Evolutionary conservation across 2,113 vertebrate genomes (phyloP).

Genomic region (Centrocercus urophasianus): DNA sequence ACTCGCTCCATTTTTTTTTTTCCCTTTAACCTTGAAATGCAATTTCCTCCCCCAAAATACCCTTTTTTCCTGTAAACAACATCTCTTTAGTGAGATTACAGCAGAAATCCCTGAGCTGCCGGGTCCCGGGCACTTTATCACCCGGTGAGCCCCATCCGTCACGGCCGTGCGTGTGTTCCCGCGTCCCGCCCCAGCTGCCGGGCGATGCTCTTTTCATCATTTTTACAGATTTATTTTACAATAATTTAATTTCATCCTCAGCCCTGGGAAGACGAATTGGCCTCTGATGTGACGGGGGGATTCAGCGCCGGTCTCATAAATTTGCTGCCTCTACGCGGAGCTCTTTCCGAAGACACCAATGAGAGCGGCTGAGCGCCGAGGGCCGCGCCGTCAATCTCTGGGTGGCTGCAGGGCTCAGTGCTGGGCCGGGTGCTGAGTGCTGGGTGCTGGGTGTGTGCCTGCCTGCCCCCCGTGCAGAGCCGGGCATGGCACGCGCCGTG

Average conservation of each 20-base stretch:
- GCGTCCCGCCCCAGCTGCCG: background rate
- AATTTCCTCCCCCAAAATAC: constrained; percentile 64
- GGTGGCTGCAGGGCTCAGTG: no score
- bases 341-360: background rate
- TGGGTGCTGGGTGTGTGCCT: no score
- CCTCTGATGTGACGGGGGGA: constrained; percentile 59
- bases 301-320: constrained; percentile 68
- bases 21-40: constrained; percentile 69
- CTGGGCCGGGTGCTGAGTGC: no score
- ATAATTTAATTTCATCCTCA: constrained; percentile 79
- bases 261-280: constrained; percentile 73
- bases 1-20: constrained; percentile 22
- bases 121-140: background rate
- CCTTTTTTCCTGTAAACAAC: constrained; percentile 68
- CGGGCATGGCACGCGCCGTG: no score
- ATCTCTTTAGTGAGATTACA: constrained; percentile 68
- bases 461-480: no score
- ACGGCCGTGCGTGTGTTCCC: background rate
- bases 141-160: constrained; percentile 42
- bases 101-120: constrained; percentile 17
- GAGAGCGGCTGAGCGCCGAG: no score
- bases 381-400: no score
- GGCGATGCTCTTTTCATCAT: constrained; percentile 65
- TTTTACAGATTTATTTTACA: constrained; percentile 77
- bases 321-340: constrained; percentile 43